Conservation (phyloP, 2,113 vertebrate species). For the Opisthocomus hoazin region DNA sequence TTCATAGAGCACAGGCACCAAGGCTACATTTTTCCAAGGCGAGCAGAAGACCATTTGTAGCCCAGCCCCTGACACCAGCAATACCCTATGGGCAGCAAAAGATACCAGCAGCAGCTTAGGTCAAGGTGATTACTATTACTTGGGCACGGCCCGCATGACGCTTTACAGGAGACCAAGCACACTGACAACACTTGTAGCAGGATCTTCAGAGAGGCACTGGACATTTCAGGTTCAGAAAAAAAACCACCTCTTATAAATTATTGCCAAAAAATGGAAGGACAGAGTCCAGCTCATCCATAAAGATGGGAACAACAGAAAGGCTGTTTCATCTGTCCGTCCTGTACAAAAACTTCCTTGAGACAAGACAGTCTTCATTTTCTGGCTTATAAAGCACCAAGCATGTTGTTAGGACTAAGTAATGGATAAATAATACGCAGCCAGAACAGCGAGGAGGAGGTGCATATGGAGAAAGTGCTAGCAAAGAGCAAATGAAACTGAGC, state of each 20-base stretch:
- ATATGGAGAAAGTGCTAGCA: not conserved
- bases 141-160: not conserved
- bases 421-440: not conserved
- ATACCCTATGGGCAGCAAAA: not conserved
- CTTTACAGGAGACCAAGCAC: not conserved
- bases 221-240: not conserved
- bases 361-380: not conserved
- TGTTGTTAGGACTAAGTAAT: not conserved
- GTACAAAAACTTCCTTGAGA: not conserved
- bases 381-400: not conserved
- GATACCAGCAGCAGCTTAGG: not conserved
- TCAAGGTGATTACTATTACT: not conserved
- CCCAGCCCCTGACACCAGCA: not conserved
- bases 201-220: not conserved
- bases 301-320: not conserved
- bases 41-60: not conserved
- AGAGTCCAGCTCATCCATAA: not conserved
- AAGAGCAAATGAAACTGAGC: not conserved
- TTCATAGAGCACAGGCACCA: not conserved
- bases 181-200: not conserved
- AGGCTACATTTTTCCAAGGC: not conserved
- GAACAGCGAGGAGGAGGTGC: not conserved
- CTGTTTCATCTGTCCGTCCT: not conserved
- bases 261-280: not conserved
- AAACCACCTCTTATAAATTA: not conserved